Percentiles rank a stretch among this genome's conserved stretches.
Conservation (phyloP, 2,113 vertebrate species). For the Tor tambroides region DNA sequence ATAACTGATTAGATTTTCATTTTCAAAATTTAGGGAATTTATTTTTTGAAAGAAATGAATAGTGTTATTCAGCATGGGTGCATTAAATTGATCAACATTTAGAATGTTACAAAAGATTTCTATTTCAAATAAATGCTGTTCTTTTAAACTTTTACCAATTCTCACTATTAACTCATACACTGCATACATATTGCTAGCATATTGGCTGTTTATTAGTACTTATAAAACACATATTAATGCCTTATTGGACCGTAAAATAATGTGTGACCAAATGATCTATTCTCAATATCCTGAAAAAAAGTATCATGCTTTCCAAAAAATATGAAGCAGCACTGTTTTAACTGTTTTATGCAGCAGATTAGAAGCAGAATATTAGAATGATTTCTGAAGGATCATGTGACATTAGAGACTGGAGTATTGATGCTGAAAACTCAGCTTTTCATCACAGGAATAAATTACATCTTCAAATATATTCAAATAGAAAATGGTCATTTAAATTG, state of each 20-base stretch:
- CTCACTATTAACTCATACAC: no score
- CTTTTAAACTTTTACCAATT: neutral
- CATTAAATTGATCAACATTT: neutral
- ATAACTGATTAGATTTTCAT: neutral
- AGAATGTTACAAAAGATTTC: neutral
- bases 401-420: no score
- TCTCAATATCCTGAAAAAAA: neutral
- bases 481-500: no score
- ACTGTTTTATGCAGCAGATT: neutral
- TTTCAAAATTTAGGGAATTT: neutral
- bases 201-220: no score
- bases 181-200: no score
- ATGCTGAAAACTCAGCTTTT: no score
- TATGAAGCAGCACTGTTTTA: neutral
- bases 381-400: neutral
- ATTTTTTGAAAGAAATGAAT: neutral
- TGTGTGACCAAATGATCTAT: no score
- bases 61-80: neutral
- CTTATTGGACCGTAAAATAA: no score
- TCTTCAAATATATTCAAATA: no score
- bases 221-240: no score
- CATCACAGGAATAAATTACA: no score
- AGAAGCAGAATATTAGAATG: neutral
- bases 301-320: neutral
- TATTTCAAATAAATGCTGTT: neutral